phyloP scores from a whole-genome alignment of 92 coral and sea anemone genomes.

The Phenganax subtilis region DNA sequence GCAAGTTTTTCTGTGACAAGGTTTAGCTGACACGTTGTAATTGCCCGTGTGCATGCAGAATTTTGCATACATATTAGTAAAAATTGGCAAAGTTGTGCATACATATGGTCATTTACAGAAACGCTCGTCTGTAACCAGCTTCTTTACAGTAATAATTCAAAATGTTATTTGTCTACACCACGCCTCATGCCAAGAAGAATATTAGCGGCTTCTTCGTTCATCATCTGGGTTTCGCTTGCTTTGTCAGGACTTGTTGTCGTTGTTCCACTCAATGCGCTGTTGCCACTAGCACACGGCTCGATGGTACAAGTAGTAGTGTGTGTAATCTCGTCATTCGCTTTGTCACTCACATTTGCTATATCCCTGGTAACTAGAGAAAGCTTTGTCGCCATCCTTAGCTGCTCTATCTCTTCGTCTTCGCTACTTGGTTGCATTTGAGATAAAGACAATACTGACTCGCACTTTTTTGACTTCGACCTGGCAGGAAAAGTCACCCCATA shows the following conservation, averaged over 20 bases:
- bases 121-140: too few relatives aligned
- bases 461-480: slow-evolving; percentile 1
- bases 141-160: too few relatives aligned
- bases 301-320: too few relatives aligned
- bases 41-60: too few relatives aligned
- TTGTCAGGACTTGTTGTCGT: too few relatives aligned
- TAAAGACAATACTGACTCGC: neutral
- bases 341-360: neutral
- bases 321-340: neutral
- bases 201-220: slow-evolving; percentile 33
- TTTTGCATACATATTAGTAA: too few relatives aligned
- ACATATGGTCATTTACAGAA: too few relatives aligned
- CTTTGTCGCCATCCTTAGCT: slow-evolving; percentile 40
- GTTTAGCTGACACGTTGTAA: too few relatives aligned
- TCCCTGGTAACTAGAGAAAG: slow-evolving; percentile 26
- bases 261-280: too few relatives aligned
- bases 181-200: slow-evolving; percentile 26
- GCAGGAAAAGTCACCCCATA: slow-evolving; percentile 36
- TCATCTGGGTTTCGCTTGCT: neutral
- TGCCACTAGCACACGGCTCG: too few relatives aligned
- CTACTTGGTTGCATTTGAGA: slow-evolving; percentile 12
- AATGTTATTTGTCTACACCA: neutral
- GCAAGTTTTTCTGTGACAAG: too few relatives aligned
- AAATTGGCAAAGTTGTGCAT: too few relatives aligned
- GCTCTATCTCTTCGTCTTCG: slow-evolving; percentile 42